A percentile compares a stretch with the other conserved stretches of the same genome.
phyloP scores from a whole-genome alignment of 2,888 invertebrate species.

The Caenorhabditis wallacei region DNA sequence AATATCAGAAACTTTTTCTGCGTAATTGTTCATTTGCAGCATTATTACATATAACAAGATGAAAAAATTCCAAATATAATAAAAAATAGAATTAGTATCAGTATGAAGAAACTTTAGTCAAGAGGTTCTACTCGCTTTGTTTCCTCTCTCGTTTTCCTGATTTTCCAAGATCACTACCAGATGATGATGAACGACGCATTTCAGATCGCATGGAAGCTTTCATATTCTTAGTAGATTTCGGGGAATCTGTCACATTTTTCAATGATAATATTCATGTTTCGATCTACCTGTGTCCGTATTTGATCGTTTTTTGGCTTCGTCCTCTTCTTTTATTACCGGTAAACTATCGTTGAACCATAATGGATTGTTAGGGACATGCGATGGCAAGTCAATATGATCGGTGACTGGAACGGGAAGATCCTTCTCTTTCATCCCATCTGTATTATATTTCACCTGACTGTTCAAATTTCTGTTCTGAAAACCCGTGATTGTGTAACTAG shows the following conservation, averaged over 20 bases:
- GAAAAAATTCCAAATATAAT: no score
- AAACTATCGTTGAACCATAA: conserved; percentile 71
- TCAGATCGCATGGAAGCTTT: conserved; percentile 19
- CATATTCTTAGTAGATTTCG: conserved; percentile 20
- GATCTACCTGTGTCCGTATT: conserved; percentile 45
- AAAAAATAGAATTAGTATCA: no score
- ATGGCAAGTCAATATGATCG: conserved; percentile 51
- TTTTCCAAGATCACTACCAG: conserved; percentile 49
- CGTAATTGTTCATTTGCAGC: no score
- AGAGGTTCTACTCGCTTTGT: conserved; percentile 34
- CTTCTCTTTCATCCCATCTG: conserved; percentile 62
- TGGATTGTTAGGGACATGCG: conserved; percentile 28
- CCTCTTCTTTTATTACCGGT: conserved; percentile 76
- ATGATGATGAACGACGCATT: conserved; percentile 40
- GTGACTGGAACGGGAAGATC: conserved; percentile 15
- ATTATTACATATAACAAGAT: no score
- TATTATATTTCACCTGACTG: conserved; percentile 40
- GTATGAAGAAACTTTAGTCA: no score
- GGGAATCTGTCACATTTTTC: conserved; percentile 29
- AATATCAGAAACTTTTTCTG: no score
- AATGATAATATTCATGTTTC: background rate
- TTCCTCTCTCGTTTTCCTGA: conserved; percentile 32
- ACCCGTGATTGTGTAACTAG: background rate
- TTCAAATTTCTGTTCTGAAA: conserved; percentile 21
- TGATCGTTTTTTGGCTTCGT: conserved; percentile 49